phyloP scores from a whole-genome alignment of 2,888 invertebrate genomes.

The Chirona hameri region DNA sequence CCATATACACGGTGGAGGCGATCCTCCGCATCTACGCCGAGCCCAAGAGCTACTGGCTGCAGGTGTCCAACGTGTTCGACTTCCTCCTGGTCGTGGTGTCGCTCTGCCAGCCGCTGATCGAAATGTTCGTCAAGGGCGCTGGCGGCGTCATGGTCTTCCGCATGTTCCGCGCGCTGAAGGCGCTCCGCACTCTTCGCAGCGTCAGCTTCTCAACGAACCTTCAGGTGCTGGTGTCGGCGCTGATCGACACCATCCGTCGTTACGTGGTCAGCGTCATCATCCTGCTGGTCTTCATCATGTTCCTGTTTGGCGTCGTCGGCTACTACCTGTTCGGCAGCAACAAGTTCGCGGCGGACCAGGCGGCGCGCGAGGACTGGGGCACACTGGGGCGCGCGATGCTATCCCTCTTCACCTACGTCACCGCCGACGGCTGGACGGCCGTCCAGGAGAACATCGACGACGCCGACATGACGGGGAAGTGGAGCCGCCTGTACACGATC shows the following conservation, averaged over 20 bases:
- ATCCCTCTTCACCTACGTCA: constrained; percentile 25
- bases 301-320: constrained; percentile 40
- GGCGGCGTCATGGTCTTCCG: constrained; percentile 36
- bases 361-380: constrained; percentile 39
- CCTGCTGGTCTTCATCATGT: constrained; percentile 40
- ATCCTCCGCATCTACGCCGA: constrained; percentile 40
- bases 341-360: constrained; percentile 33
- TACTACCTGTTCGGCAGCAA: constrained; percentile 39
- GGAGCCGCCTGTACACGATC: constrained; percentile 39
- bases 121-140: constrained; percentile 30
- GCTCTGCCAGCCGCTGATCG: constrained; percentile 36
- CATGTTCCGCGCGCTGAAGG: constrained; percentile 39
- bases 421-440: constrained; percentile 42
- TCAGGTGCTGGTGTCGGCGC: constrained; percentile 40
- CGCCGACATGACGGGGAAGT: constrained; percentile 30
- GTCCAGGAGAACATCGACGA: constrained; percentile 37
- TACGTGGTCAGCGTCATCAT: constrained; percentile 41
- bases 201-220: constrained; percentile 40
- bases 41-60: constrained; percentile 40
- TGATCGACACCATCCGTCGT: constrained; percentile 40
- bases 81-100: constrained; percentile 40
- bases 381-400: constrained; percentile 40
- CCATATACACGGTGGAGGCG: constrained; percentile 40
- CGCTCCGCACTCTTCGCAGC: constrained; percentile 40
- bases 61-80: constrained; percentile 41